Percentiles rank a stretch among this genome's conserved stretches.
phyloP scores from a whole-genome alignment of 2,888 invertebrate genomes.

The Amphiduros pacificus region DNA sequence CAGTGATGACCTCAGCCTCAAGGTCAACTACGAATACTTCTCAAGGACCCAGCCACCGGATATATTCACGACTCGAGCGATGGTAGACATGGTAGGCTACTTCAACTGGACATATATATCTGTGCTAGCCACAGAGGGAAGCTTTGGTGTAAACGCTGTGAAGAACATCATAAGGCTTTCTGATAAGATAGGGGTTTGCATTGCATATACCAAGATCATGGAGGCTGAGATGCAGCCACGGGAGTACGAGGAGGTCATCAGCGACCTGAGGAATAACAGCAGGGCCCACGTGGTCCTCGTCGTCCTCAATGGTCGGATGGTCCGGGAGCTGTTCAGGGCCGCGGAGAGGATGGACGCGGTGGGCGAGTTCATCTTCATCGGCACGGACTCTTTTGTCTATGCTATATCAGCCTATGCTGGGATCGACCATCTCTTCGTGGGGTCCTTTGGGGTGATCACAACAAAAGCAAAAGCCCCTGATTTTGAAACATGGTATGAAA shows the following conservation, averaged over 20 bases:
- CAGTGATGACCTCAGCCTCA: slow-evolving; percentile 28
- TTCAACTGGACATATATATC: slow-evolving; percentile 34
- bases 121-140: slow-evolving; percentile 27
- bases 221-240: slow-evolving; percentile 16
- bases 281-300: slow-evolving; percentile 29
- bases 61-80: slow-evolving; percentile 28
- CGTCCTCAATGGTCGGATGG: slow-evolving; percentile 17
- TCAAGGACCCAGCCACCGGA: slow-evolving; percentile 33
- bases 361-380: slow-evolving; percentile 7
- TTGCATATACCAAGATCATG: slow-evolving; percentile 25
- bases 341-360: neutral
- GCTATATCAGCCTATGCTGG: neutral
- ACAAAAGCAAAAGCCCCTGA: no score
- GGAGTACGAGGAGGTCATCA: slow-evolving; percentile 28
- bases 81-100: slow-evolving; percentile 27
- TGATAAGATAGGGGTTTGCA: slow-evolving; percentile 20
- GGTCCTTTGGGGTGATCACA: no score
- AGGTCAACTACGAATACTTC: slow-evolving; percentile 28
- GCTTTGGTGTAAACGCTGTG: slow-evolving; percentile 29
- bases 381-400: neutral
- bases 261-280: slow-evolving; percentile 5
- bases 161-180: slow-evolving; percentile 2
- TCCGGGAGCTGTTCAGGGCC: neutral
- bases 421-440: no score
- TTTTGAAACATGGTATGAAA: no score